Evolutionary conservation across 1,140 invertebrate genomes (phyloP), one percentile per base, ranked within the genome.

Genomic region (Hyposmocoma kahamanoa): DNA sequence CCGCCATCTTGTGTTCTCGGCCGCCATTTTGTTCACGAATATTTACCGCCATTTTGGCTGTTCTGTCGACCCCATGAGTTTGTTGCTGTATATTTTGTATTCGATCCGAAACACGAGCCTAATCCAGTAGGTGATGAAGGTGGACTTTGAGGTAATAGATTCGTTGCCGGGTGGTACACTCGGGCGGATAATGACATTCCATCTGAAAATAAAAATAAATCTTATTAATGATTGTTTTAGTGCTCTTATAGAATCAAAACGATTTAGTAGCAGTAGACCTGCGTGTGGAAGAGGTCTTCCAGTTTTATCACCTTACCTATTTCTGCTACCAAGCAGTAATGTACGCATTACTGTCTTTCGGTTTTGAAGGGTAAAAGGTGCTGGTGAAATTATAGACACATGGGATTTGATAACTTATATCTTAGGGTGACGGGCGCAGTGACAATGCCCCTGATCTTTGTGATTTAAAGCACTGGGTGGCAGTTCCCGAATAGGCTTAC

Each of bases 161-260:
- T 84, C 0, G 81, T 82, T 0, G 81, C 81, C 8, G 71, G 78
- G 13, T 82, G 78, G 59, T 81, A 84, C 6, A 81, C 70, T 48
- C 59, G 70, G 0, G 81, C 81, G n/a, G 72, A 71, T 62, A 81
- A 67, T 10, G 59, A 43, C 56, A 67, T 67, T n/a, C 61, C 76
- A 59, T 69, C 79, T 83, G 67, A 75, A 75, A 42, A 17, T n/a
- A 18, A 22, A 20, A 49, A 22, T 28, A 6, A 28, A n/a, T n/a
- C n/a, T n/a, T n/a, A n/a, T n/a, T n/a, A n/a, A n/a, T n/a, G n/a
- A n/a, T n/a, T n/a, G n/a, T n/a, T n/a, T n/a, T n/a, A n/a, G n/a
- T n/a, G n/a, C n/a, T n/a, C n/a, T n/a, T n/a, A n/a, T n/a, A n/a
- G n/a, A n/a, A n/a, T n/a, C n/a, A n/a, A n/a, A n/a, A n/a, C n/a